Conservation (phyloP, 2,888 invertebrate genomes). For the Brassicogethes aeneus region DNA sequence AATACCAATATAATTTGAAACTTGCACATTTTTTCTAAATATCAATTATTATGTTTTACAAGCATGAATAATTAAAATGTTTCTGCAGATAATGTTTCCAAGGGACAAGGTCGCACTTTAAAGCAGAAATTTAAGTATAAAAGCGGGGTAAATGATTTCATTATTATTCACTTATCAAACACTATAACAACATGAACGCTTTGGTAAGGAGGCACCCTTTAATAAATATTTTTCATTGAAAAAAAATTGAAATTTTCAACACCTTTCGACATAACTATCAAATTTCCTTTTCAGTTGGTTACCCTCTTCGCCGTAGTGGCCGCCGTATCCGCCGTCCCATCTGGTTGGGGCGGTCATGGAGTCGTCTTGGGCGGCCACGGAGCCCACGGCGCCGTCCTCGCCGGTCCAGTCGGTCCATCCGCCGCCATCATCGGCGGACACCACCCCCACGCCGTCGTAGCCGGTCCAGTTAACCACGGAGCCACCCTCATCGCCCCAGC, state of each 20-base stretch:
- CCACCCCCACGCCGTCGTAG: not conserved
- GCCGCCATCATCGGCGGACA: not conserved
- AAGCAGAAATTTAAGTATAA: too few species aligned
- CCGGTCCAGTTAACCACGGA: not conserved
- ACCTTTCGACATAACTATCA: too few species aligned
- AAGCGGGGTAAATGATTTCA: too few species aligned
- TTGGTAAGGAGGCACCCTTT: not conserved
- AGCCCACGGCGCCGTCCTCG: not conserved
- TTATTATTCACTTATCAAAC: too few species aligned
- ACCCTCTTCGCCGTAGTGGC: constrained; percentile 18
- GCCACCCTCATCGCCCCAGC: not conserved
- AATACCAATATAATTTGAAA: too few species aligned
- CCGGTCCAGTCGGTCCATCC: constrained; percentile 7
- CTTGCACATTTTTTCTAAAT: too few species aligned
- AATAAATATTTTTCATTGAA: not conserved
- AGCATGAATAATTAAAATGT: too few species aligned
- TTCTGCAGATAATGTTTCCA: too few species aligned
- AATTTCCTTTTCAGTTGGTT: constrained; percentile 12
- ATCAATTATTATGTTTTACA: too few species aligned
- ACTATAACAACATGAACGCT: not conserved
- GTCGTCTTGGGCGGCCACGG: not conserved
- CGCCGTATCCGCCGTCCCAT: constrained; percentile 17
- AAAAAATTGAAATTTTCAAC: too few species aligned
- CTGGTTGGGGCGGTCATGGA: constrained; percentile 13
- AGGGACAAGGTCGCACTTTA: too few species aligned